phyloP scores from a whole-genome alignment of 2,113 vertebrate species.

The Leiothrix lutea region DNA sequence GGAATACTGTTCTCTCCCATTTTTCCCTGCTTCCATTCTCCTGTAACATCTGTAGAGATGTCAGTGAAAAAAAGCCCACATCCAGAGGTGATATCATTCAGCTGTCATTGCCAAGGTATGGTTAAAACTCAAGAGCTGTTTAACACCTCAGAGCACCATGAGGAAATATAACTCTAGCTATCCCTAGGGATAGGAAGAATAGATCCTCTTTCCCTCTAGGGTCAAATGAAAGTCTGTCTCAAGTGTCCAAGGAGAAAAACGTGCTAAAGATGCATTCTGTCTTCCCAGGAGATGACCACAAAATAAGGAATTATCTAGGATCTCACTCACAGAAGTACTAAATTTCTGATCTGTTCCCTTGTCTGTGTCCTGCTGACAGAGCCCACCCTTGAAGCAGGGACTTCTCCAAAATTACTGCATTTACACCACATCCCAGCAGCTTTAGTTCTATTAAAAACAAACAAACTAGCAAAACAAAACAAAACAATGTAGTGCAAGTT shows the following conservation, averaged over 20 bases:
- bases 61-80: rapidly evolving
- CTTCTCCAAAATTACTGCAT: not conserved
- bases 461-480: not conserved
- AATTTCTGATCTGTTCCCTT: not conserved
- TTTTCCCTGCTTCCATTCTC: not conserved
- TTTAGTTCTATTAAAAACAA: not conserved
- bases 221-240: not conserved
- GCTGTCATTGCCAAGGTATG: not conserved
- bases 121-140: not conserved
- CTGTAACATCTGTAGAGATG: not conserved
- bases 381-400: not conserved
- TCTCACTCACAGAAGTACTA: not conserved
- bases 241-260: not conserved
- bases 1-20: not conserved
- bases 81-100: not conserved
- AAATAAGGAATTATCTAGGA: not conserved
- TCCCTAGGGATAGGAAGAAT: not conserved
- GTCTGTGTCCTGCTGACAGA: not conserved
- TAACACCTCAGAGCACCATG: not conserved
- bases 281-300: not conserved
- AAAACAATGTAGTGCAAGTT: not conserved
- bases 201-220: not conserved
- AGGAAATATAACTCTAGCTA: not conserved
- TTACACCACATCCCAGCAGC: not conserved
- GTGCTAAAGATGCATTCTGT: not conserved